Conservation (phyloP, 2,113 vertebrate genomes). For the Lates calcarifer region DNA sequence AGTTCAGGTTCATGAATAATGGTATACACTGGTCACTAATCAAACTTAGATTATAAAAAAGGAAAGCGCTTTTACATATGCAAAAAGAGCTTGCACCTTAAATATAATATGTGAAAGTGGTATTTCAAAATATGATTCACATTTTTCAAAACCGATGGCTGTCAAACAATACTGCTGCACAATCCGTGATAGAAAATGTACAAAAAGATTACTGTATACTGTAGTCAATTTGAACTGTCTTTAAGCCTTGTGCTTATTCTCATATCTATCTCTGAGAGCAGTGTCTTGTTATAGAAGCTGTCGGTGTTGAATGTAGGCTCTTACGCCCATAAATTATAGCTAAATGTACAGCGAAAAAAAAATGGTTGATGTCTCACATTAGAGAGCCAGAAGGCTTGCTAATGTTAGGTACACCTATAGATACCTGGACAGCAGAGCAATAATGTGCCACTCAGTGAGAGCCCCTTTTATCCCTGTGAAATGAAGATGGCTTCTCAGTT, state of each 20-base stretch:
- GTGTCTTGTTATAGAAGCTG: conserved; percentile 3
- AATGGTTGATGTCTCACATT: conserved; percentile 46
- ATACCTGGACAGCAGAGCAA: conserved; percentile 36
- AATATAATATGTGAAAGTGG: not conserved
- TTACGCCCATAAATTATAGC: conserved; percentile 37
- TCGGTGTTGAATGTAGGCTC: not conserved
- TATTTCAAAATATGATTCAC: not conserved
- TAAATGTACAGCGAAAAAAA: conserved; percentile 41
- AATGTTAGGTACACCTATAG: conserved; percentile 35
- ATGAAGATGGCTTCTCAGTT: conserved; percentile 15
- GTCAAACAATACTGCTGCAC: not conserved
- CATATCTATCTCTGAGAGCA: not conserved
- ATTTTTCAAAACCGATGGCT: not conserved
- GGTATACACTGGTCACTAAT: conserved; percentile 14
- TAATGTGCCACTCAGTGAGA: conserved; percentile 49
- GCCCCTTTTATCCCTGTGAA: conserved; percentile 20
- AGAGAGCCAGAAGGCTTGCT: conserved; percentile 20
- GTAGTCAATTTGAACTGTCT: not conserved
- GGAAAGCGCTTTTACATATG: not conserved
- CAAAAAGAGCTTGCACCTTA: not conserved
- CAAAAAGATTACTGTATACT: not conserved
- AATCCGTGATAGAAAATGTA: not conserved
- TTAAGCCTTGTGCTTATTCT: conserved; percentile 1
- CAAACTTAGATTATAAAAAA: conserved; percentile 5
- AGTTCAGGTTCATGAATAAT: conserved; percentile 37